Evolutionary conservation across 2,797 vertebrate genomes (phyloP), one percentile per base, ranked within the genome.

Genomic region (Lepilemur ruficaudatus): DNA sequence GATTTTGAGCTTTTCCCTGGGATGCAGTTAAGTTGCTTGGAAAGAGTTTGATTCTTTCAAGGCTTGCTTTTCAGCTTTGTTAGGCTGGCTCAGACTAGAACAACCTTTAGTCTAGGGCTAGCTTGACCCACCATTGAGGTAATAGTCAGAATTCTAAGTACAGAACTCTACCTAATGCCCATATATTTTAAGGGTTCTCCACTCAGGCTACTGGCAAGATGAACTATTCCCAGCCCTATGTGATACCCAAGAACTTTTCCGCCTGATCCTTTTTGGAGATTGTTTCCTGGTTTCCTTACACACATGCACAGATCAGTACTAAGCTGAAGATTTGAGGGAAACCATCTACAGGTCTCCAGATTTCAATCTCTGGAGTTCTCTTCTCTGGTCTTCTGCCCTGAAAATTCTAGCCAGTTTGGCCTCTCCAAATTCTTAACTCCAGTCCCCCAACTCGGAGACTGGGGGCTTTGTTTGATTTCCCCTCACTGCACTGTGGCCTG

Each of bases 1-100:
- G 80, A 81, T 61, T 95, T 76, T 92, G 59, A 80, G 59, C 43
- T 95, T 78, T 84, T 65, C 82, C 83, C 63, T 93, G 22, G 32
- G n/a, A 48, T 83, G 48, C 14, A 82, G 48, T 73, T 81, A 85
- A 79, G 43, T 87, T 87, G n/a, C 67, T 73, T 57, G 38, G 69
- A 92, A 87, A 69, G 18, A 67, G 57, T 83, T 72, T 82, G 25
- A 88, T 88, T 95, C 38, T 67, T 82, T 91, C 23, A 82, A 79
- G 63, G 32, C n/a, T 67, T 88, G 30, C 79, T 88, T 91, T 93
- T 88, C 41, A 52, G 18, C 55, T 73, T 91, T 72, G 11, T 88
- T 82, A 67, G 23, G 48, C 70, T 79, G 59, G 12, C 32, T 83
- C 83, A 43, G 41, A 91, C 59, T 80, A 78, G 7, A 76, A 41